Evolutionary conservation across 2,797 vertebrate genomes (phyloP).

Genomic region (Melanotaenia parkinsoni): DNA sequence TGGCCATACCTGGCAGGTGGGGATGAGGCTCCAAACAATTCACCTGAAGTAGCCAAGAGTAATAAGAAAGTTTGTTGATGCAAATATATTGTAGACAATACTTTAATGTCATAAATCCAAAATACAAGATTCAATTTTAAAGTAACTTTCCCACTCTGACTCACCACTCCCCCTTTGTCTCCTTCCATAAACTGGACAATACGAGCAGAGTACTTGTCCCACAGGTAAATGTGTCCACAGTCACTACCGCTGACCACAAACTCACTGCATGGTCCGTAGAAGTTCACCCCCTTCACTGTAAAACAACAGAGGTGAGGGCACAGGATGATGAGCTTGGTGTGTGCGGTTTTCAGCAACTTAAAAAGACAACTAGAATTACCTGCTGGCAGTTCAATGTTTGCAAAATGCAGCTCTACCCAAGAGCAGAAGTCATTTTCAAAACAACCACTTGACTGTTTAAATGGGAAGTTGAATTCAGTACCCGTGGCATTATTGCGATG

Average conservation of each 20-base stretch:
- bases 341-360: background rate
- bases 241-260: constrained; percentile 98
- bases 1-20: constrained; percentile 92
- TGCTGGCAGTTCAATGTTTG: background rate
- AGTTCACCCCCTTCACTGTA: constrained; percentile 97
- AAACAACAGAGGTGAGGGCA: background rate
- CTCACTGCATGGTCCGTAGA: constrained; percentile 95
- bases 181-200: constrained; percentile 98
- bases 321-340: background rate
- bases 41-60: constrained; percentile 73
- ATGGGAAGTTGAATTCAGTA: constrained; percentile 44
- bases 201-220: constrained; percentile 95
- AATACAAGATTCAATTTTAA: background rate
- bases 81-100: background rate
- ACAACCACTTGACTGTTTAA: background rate
- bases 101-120: background rate
- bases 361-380: background rate
- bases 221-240: constrained; percentile 97
- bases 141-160: constrained; percentile 22
- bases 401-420: too few species aligned
- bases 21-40: constrained; percentile 97
- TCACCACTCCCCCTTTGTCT: constrained; percentile 97
- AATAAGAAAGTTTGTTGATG: background rate
- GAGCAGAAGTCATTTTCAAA: background rate
- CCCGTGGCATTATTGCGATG: constrained; percentile 97